phyloP scores from a whole-genome alignment of 1,140 invertebrate genomes.

The Papilio glaucus region DNA sequence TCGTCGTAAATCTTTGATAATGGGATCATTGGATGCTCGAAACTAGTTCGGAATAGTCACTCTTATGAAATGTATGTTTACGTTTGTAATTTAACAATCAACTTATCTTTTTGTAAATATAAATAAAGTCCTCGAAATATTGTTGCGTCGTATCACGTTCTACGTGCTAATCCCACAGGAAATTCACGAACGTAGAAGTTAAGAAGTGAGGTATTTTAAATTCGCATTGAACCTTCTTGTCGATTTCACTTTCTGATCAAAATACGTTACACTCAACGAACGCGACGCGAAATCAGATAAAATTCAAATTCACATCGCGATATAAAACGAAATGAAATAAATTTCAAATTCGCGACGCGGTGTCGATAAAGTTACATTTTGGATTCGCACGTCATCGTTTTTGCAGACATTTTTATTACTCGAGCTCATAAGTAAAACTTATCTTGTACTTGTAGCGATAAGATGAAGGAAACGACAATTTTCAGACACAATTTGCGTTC shows the following conservation, averaged over 20 bases:
- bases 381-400: not conserved
- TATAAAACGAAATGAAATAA: conserved; percentile 33
- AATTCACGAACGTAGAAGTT: conserved; percentile 29
- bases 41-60: not conserved
- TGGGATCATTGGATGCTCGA: conserved; percentile 44
- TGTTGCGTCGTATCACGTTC: not conserved
- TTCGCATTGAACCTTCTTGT: conserved; percentile 17
- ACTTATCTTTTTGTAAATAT: too few relatives aligned
- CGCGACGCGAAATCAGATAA: conserved; percentile 20
- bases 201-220: conserved; percentile 14
- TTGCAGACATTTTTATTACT: not conserved
- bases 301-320: conserved; percentile 34
- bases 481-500: too few relatives aligned
- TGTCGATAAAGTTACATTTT: conserved; percentile 3
- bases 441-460: not conserved
- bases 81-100: not conserved
- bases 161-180: conserved; percentile 15
- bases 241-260: conserved; percentile 33
- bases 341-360: conserved; percentile 31
- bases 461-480: too few relatives aligned
- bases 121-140: not conserved
- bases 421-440: not conserved
- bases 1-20: conserved; percentile 58
- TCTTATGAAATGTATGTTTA: not conserved
- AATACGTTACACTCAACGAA: conserved; percentile 2